These are phyloP conservation scores for Stictonetta naevosa DNA, from an alignment of 2,113 vertebrate genomes.

Conservation along the genomic window DNA sequence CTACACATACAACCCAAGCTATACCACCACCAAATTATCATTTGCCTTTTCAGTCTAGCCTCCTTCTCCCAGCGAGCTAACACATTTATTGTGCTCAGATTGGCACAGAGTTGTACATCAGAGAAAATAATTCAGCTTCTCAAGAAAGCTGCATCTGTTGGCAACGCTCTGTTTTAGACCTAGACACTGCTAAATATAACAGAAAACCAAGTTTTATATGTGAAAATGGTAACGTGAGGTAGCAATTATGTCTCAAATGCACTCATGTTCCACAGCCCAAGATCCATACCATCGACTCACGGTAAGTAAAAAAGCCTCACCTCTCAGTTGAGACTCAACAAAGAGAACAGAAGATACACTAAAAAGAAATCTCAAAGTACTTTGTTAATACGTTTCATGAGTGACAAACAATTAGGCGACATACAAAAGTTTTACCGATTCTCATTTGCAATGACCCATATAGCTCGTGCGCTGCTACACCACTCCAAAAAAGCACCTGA, in stretches of 20 bases:
- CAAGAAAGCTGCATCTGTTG: not conserved
- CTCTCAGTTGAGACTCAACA: not conserved
- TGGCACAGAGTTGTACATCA: not conserved
- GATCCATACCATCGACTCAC: not conserved
- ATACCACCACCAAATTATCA: not conserved
- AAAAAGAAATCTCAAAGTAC: not conserved
- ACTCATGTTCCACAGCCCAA: not conserved
- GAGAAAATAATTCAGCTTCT: not conserved
- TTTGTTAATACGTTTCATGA: not conserved
- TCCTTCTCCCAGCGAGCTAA: constrained; percentile 11
- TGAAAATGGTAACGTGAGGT: not conserved
- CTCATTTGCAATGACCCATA: not conserved
- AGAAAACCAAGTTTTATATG: not conserved
- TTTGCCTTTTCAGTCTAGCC: not conserved
- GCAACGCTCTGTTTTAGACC: not conserved
- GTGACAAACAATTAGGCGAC: not conserved
- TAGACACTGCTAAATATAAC: not conserved
- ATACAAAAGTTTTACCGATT: not conserved
- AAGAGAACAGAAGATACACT: not conserved
- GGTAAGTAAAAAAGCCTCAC: not conserved
- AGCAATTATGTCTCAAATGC: not conserved
- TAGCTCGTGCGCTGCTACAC: not conserved
- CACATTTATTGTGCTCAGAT: not conserved
- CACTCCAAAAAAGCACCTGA: not conserved
- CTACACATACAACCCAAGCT: constrained; percentile 4